Base-by-base conservation (phyloP, 2,113 vertebrate species). In the Glaucomys volans region DNA sequence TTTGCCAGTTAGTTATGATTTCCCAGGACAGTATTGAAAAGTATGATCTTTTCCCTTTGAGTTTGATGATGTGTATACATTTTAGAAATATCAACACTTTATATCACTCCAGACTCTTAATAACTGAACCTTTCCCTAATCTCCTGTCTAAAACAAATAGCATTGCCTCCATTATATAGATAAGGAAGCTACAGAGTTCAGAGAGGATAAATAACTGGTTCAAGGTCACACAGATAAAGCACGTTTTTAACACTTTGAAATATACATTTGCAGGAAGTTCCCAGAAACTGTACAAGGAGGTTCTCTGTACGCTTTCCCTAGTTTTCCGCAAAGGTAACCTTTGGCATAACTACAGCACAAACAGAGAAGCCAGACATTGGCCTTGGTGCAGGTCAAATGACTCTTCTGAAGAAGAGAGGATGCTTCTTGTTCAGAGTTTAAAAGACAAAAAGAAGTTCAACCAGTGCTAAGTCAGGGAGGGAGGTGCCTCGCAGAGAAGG, bases 81-180 rank as follows among this genome's bases (percentile, higher is more conserved):
- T 20, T 81, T 85, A 93, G 72, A 96, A 92, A 93, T 40, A 40
- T 1, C 54, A 95, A 67, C 37, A 2, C 9, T 95, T 75, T 54
- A 2, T 82, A 62, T 87, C 30, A 80, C 0, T 44, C 17, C 37
- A 40, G 24, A 62, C 26, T 85, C 2, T 14, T 69, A 69, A 69
- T 30, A 59, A 84, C 82, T 67, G 17, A 93, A 59, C 22, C 22
- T 81, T 86, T 82, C 79, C 26, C 13, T 83, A 57, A 77, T 42
- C 40, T 35, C 1, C 20, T 47, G 44, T 47, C 44, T 77, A 32
- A 44, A 52, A 50, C 20, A 50, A 28, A 22, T 16, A 75, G 14
- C 35, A 74, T 77, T 54, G 32, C 4, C 11, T 20, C 66, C 35
- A 50, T 47, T 35, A 14, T 5, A 18, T 26, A 88, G 20, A 62